A percentile compares a stretch with the other conserved stretches of the same genome.
Evolutionary conservation across 2,888 invertebrate species (phyloP).

Genomic region (Phortica magna): DNA sequence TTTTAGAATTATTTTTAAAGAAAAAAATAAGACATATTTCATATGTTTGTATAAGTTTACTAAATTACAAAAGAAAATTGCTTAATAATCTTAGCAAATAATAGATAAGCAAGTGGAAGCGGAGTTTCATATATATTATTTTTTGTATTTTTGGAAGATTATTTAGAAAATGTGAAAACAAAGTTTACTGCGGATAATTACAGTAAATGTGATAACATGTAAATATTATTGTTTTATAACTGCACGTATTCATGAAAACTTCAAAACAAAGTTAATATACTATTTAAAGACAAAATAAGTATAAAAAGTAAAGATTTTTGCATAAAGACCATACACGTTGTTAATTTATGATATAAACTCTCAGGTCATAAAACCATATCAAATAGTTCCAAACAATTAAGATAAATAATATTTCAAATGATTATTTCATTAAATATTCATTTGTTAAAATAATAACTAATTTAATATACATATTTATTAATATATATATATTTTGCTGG

Average conservation of each 20-base stretch:
- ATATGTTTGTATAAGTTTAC: not conserved
- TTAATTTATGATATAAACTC: not conserved
- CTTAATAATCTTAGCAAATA: not conserved
- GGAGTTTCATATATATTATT: not conserved
- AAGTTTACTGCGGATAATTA: too few species aligned
- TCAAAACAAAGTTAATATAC: not conserved
- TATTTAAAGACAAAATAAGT: not conserved
- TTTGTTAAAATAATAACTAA: not conserved
- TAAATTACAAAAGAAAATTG: constrained; percentile 1
- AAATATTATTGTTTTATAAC: too few species aligned
- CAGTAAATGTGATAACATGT: too few species aligned
- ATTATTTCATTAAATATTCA: not conserved
- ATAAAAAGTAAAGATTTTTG: too few species aligned
- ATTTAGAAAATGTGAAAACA: too few species aligned
- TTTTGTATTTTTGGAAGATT: not conserved
- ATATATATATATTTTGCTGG: not conserved
- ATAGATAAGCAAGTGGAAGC: not conserved
- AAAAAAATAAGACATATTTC: constrained; percentile 2
- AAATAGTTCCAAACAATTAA: constrained; percentile 6
- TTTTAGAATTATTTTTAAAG: not conserved
- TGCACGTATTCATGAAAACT: not conserved
- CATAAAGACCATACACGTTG: too few species aligned
- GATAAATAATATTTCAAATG: not conserved
- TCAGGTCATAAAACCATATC: constrained; percentile 5
- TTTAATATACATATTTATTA: not conserved